These are phyloP conservation scores for Homalodisca vitripennis DNA, from an alignment of 1,140 invertebrate genomes.

Conservation along the genomic window DNA sequence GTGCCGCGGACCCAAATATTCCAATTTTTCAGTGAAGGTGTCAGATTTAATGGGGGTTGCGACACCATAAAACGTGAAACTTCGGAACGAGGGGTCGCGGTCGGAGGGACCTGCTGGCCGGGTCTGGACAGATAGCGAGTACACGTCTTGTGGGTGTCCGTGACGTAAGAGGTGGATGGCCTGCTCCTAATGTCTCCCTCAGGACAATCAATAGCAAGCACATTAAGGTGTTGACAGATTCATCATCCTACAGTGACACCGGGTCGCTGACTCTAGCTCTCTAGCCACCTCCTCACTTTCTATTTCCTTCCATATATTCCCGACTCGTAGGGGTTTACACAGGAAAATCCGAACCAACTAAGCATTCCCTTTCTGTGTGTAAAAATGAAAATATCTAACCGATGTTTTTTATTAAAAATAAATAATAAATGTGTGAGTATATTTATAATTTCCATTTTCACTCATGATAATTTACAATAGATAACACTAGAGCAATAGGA, in stretches of 20 bases:
- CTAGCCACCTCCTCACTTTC: not conserved
- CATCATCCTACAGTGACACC: not conserved
- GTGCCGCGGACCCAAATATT: not conserved
- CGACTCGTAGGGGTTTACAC: too few species aligned
- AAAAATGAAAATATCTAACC: too few species aligned
- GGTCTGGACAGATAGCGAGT: not conserved
- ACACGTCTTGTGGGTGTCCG: not conserved
- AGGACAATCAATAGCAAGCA: not conserved
- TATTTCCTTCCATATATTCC: too few species aligned
- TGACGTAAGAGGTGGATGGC: not conserved
- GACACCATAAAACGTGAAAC: slow-evolving; percentile 11
- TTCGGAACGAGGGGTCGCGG: not conserved
- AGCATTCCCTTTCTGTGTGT: too few species aligned
- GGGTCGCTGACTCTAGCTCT: not conserved
- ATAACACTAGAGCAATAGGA: too few species aligned
- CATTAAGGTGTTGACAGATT: slow-evolving; percentile 20
- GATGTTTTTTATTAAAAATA: too few species aligned
- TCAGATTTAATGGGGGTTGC: not conserved
- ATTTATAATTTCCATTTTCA: too few species aligned
- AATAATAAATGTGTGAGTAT: too few species aligned
- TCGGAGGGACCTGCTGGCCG: too few species aligned
- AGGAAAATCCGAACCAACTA: too few species aligned
- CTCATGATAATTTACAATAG: too few species aligned
- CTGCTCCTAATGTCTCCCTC: not conserved
- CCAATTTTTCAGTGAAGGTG: not conserved